Conservation (phyloP, 2,797 vertebrate genomes). For the Halcyon smyrnensis region DNA sequence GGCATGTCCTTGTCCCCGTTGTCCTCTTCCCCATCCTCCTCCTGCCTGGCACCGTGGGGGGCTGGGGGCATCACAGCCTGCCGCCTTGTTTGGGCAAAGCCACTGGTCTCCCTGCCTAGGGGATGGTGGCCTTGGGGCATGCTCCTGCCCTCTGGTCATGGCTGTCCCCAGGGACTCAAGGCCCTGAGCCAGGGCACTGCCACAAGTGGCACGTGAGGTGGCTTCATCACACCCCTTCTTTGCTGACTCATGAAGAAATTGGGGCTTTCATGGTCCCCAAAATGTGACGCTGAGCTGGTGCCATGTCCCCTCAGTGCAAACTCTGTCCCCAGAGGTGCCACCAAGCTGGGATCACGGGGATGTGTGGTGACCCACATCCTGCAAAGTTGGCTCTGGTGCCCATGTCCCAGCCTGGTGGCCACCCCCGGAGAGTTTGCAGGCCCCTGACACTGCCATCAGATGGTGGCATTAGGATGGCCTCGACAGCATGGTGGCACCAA, state of each 20-base stretch:
- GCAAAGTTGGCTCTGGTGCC: neutral
- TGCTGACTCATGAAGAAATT: neutral
- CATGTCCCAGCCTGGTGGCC: neutral
- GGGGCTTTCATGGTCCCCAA: neutral
- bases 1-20: slow-evolving; percentile 39
- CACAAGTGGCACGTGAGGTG: neutral
- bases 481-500: neutral
- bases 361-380: neutral
- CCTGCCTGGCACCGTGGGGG: rapidly evolving
- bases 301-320: neutral
- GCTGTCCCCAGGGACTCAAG: neutral
- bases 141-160: neutral
- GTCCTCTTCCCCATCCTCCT: neutral
- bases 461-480: neutral
- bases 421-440: neutral
- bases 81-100: neutral
- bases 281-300: neutral
- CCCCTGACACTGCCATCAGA: neutral
- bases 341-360: neutral
- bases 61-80: neutral
- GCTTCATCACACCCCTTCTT: neutral
- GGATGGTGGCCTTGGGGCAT: neutral
- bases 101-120: neutral
- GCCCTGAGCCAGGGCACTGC: neutral
- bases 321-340: neutral